Conservation (phyloP, 2,888 invertebrate genomes). For the Pemphredon lugubris region DNA sequence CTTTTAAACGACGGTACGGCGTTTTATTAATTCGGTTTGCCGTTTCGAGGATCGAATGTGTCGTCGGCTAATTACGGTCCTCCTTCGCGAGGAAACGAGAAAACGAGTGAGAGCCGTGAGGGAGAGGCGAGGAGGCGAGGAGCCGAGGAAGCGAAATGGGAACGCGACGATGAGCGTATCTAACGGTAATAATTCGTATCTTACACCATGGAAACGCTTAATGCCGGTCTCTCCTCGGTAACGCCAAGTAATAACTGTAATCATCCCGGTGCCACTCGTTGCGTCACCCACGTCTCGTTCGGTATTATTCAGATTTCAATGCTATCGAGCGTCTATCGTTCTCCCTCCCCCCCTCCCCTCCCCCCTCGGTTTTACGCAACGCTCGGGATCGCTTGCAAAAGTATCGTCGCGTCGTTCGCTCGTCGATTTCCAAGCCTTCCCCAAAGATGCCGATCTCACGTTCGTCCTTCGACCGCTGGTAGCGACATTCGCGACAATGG, state of each 20-base stretch:
- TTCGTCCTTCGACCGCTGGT: too few relatives aligned
- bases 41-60: not conserved
- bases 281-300: constrained; percentile 1
- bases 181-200: constrained; percentile 8
- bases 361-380: constrained; percentile 6
- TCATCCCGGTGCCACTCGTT: not conserved
- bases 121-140: too few relatives aligned
- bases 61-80: not conserved
- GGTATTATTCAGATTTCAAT: constrained; percentile 7
- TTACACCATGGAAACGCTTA: not conserved
- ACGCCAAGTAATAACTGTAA: constrained; percentile 3
- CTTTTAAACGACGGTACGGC: not conserved
- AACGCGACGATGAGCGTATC: constrained; percentile 18
- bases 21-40: constrained; percentile 6
- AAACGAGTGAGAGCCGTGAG: too few relatives aligned
- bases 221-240: not conserved
- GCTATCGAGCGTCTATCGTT: constrained; percentile 11
- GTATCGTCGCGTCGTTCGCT: not conserved
- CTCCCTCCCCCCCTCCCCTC: too few relatives aligned
- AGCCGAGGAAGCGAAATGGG: too few relatives aligned
- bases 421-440: not conserved
- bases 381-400: not conserved
- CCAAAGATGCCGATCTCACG: too few relatives aligned
- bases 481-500: not conserved
- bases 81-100: too few relatives aligned